Evolutionary conservation across 2,113 vertebrate genomes (phyloP).

Genomic region (Poicephalus meyeri): DNA sequence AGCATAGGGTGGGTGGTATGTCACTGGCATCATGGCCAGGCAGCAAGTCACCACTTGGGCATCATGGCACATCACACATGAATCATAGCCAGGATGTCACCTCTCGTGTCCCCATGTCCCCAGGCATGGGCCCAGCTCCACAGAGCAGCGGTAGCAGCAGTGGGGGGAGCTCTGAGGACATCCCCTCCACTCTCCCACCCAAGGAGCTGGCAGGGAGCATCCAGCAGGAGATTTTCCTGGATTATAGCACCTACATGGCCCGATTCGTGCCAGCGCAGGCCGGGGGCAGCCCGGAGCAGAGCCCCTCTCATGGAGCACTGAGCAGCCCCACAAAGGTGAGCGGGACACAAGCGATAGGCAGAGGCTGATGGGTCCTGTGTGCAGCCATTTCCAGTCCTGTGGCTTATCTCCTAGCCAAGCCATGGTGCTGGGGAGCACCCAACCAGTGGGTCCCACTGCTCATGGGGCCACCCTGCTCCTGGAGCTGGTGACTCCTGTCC

Average conservation of each 20-base stretch:
- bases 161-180: conserved; percentile 75
- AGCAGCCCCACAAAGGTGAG: conserved; percentile 74
- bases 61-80: accelerated
- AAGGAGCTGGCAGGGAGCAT: conserved; percentile 33
- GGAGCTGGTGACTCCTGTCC: not conserved
- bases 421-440: not conserved
- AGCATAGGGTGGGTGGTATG: not conserved
- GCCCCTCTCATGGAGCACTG: conserved; percentile 64
- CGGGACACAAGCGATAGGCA: accelerated
- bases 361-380: accelerated
- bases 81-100: no score
- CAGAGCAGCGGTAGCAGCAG: conserved; percentile 56
- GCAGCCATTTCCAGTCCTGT: not conserved
- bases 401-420: not conserved
- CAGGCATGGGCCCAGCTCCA: not conserved
- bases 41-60: accelerated
- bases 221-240: conserved; percentile 72
- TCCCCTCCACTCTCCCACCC: conserved; percentile 39
- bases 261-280: conserved; percentile 61
- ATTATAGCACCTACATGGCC: conserved; percentile 84
- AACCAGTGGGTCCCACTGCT: not conserved
- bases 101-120: not conserved
- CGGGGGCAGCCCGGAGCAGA: conserved; percentile 48
- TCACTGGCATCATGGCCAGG: accelerated
- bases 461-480: accelerated